Evolutionary conservation across 1,140 invertebrate genomes (phyloP), one percentile per base, ranked within the genome.

Genomic region (Drosophila erecta): DNA sequence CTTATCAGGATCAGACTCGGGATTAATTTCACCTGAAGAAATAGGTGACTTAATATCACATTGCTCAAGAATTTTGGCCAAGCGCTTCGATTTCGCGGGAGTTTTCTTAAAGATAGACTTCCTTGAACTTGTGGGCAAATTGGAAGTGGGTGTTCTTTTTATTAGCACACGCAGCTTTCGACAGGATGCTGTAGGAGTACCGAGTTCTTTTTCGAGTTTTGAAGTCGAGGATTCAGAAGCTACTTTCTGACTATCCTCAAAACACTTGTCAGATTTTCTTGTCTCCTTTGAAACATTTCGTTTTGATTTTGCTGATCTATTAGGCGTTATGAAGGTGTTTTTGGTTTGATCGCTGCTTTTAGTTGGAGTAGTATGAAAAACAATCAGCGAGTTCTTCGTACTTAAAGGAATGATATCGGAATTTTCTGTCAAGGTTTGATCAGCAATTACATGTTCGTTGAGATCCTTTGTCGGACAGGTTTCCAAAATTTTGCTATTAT

Each of bases 81-180:
- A 38, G 6, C 27, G 53, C 17, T 47, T 69, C 0, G 8, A 15
- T 14, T 55, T 57, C 6, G 1, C 24, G 3, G 43, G 15, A 20
- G 22, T 17, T 27, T 20, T 11, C 3, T 44, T 46, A 8, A 33
- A 1, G 11, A 7, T n/a, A 33, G 27, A 22, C 35, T 47, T 44
- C 10, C 2, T 5, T 15, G 38, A 27, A 11, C 15, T 47, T 15
- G 20, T 40, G 3, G 20, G 27, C 20, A 17, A 44, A 15, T 20
- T 59, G 5, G 43, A 24, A 10, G 17, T 53, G 4, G 71, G 47
- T 40, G 57, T 58, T 57, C 53, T 67, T 7, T 74, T 83, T 4
- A 81, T 1, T 12, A 83, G 14, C 22, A 81, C 55, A 2, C 79
- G 54, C 11, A 81, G 37, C n/a, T 78, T 67, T 10, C 79, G 79